Percentiles rank a stretch among this genome's conserved stretches.
phyloP scores from a whole-genome alignment of 2,113 vertebrate genomes.

The Variabilichromis moorii region DNA sequence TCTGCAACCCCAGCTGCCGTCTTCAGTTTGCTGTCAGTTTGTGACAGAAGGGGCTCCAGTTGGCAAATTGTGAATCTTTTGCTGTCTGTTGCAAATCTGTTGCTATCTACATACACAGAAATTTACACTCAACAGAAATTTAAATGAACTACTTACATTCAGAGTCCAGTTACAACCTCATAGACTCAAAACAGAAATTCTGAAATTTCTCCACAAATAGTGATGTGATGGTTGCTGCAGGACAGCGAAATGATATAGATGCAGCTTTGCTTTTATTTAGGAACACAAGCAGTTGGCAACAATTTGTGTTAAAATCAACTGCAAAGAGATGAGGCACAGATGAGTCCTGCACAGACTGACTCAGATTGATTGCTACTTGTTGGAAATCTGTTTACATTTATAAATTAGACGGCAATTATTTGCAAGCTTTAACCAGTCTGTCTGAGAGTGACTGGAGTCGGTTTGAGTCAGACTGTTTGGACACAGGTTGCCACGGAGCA shows the following conservation, averaged over 20 bases:
- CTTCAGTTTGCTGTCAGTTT: not conserved
- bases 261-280: not conserved
- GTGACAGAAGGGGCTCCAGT: not conserved
- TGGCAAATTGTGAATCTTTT: not conserved
- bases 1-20: not conserved
- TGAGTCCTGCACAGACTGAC: not conserved
- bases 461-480: not conserved
- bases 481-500: rapidly evolving
- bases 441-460: rapidly evolving
- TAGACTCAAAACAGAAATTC: not conserved
- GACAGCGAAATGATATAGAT: not conserved
- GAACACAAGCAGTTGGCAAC: not conserved
- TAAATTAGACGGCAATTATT: not conserved
- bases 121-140: not conserved
- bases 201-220: not conserved
- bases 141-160: not conserved
- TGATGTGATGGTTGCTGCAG: not conserved
- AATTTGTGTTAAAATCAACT: not conserved
- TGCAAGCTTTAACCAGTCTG: not conserved
- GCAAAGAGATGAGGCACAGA: not conserved
- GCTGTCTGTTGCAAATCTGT: not conserved
- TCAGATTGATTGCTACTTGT: not conserved
- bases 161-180: not conserved
- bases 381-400: not conserved
- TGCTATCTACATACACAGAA: not conserved